Base-by-base conservation (phyloP, 2,888 invertebrate species). In the Sesamia inferens region DNA sequence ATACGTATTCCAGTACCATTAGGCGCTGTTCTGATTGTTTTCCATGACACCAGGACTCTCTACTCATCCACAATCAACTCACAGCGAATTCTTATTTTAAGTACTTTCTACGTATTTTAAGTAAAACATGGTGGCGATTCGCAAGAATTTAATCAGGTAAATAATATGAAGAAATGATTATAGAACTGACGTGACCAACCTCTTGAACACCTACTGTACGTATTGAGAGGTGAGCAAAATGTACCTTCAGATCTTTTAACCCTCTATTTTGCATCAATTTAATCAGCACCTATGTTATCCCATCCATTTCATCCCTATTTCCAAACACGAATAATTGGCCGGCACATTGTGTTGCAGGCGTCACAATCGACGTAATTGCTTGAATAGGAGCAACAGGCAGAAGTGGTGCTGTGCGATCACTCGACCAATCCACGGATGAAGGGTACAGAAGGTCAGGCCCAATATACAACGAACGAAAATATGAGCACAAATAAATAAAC, bases 311-410 rank as follows among this genome's bases (percentile, higher is more conserved):
- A 51, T 58, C 13, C 44, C 48, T 44, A 24, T 5, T 47, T 54
- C 19, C 14, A 22, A 44, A 31, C 16, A 24, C 31, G 13, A 47
- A 14, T 55, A 76, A 79, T 58, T 63, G 44, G 13, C 22, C 13
- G 10, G 44, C 24, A 42, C 10, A 55, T 72, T 47, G 57, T 65
- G 55, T 48, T 79, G 57, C 24, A 47, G n/a, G 48, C 24, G 68
- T 57, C 22, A 71, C 22, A 19, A 14, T 13, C 14, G 14, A 24
- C 39, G 22, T 79, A 80, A 64, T 67, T 80, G 54, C 51, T 62
- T 67, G 54, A 74, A 24, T 55, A 31, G 13, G 24, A 67, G 63
- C 74, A 67, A 71, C 54, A 80, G 63, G 74, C 58, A 11, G 51
- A n/a, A 13, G 13, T 44, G 39, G 51, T 22, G 31, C 14, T 62